A percentile compares a stretch with the other conserved stretches of the same genome.
These are phyloP conservation scores for Heterochromis multidens DNA, from an alignment of 2,113 vertebrate genomes.

Conservation along the genomic window DNA sequence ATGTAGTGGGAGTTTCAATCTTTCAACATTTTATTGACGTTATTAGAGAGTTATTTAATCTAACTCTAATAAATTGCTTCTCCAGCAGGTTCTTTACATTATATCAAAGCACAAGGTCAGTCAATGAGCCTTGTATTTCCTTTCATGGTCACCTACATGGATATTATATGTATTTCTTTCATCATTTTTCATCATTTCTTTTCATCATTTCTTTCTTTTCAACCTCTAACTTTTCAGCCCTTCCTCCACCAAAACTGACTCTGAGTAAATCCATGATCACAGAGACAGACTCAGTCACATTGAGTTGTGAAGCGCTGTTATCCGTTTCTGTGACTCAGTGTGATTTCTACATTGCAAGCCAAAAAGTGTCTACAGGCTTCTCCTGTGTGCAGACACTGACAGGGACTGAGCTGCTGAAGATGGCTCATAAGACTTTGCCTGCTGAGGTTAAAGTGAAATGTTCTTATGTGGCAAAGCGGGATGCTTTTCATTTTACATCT, in stretches of 20 bases:
- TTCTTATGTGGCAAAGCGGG: not conserved
- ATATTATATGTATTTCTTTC: not conserved
- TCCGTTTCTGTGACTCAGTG: not conserved
- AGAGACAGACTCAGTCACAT: constrained; percentile 7
- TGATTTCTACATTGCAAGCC: not conserved
- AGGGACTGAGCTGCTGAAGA: constrained; percentile 5
- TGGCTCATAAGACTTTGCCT: not conserved
- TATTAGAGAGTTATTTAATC: too few species aligned
- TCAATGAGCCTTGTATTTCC: not conserved
- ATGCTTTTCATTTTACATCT: not conserved
- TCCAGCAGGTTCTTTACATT: not conserved
- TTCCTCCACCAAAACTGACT: not conserved
- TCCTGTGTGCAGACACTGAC: not conserved
- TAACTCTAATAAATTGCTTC: not conserved
- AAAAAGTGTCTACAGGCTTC: not conserved
- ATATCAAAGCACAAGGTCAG: not conserved
- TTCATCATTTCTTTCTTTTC: too few species aligned
- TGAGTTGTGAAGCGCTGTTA: constrained; percentile 8
- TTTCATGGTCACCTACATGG: not conserved
- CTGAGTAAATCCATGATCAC: not conserved
- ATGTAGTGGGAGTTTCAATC: not conserved
- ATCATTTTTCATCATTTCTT: too few species aligned
- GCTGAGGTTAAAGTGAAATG: not conserved
- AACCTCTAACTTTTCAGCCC: not conserved
- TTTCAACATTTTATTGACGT: not conserved